Evolutionary conservation across 2,113 vertebrate species (phyloP).

Genomic region (Chrysochloris asiatica): DNA sequence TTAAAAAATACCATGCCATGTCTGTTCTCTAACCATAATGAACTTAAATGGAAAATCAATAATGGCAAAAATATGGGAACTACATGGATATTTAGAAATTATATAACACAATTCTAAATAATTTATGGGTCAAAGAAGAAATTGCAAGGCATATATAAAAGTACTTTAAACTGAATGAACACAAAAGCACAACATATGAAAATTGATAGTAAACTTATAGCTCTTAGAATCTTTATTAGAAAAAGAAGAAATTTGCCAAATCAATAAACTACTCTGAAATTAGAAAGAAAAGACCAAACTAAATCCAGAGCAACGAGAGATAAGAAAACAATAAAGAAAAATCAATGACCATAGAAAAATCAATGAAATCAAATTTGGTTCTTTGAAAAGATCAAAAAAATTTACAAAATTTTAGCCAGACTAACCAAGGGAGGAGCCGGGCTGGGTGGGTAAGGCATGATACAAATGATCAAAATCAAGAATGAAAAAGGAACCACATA

Average conservation of each 20-base stretch:
- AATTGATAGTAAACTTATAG: neutral
- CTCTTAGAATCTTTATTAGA: neutral
- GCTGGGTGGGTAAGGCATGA: no score
- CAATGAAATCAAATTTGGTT: neutral
- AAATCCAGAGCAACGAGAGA: no score
- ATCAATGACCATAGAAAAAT: neutral
- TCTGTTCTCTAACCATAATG: neutral
- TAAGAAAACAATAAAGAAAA: no score
- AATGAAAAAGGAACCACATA: no score
- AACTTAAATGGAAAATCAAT: slow-evolving; percentile 30
- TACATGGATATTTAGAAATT: neutral
- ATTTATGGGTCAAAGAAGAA: neutral
- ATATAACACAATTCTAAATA: slow-evolving; percentile 35
- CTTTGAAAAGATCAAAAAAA: neutral
- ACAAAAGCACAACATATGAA: neutral
- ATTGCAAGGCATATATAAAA: neutral
- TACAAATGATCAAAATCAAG: no score
- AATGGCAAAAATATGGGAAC: neutral
- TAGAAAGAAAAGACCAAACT: slow-evolving; percentile 36
- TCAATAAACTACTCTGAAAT: neutral
- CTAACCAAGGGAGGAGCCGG: no score
- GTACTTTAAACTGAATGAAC: neutral
- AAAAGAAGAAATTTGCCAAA: neutral
- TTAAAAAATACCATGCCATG: neutral
- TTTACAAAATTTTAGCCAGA: no score